Evolutionary conservation across 2,113 vertebrate species (phyloP), one percentile per base, ranked within the genome.

Genomic region (Triplophysa siluroides): DNA sequence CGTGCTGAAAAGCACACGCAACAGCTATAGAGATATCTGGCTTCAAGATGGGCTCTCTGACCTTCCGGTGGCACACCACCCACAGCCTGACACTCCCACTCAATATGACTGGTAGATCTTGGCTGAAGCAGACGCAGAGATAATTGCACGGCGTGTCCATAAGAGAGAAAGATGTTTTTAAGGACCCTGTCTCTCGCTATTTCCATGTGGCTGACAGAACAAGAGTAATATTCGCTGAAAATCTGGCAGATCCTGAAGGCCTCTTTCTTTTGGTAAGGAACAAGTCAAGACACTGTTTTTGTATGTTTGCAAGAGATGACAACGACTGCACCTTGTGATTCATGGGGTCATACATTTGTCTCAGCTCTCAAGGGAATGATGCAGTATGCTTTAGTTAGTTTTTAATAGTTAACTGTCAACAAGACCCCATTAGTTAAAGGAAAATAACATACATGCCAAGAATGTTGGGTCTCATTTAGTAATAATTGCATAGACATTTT

Each of bases 81-180:
- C 87, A 91, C 90, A 86, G 88, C 85, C 87, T 84, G 85, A 78
- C 88, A 86, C 86, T 88, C 87, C 88, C 88, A 88, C 90, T 92
- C 89, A 89, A 87, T 83, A 82, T 90, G 90, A 91, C 89, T 87
- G 90, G 81, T 91, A 86, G 89, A 85, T 91, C 89, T 88, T 86
- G 82, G 86, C 90, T 86, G 88, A 89, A 89, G 86, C 82, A 78
- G 72, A 87, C 85, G 89, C 88, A 91, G 87, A 83, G 89, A 89
- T 93, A 92, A 93, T 92, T 93, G 91, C 80, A 84, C 87, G 82
- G 90, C 85, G 81, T 89, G 91, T 92, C 93, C 88, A 90, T 92
- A 89, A 89, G 87, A 83, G 86, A 90, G 86, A 82, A 87, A 90
- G 88, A 91, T 91, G 89, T 91, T 91, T 89, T 91, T 90, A 89